phyloP scores from a whole-genome alignment of 2,113 vertebrate species.

The Spizaetus ornatus region DNA sequence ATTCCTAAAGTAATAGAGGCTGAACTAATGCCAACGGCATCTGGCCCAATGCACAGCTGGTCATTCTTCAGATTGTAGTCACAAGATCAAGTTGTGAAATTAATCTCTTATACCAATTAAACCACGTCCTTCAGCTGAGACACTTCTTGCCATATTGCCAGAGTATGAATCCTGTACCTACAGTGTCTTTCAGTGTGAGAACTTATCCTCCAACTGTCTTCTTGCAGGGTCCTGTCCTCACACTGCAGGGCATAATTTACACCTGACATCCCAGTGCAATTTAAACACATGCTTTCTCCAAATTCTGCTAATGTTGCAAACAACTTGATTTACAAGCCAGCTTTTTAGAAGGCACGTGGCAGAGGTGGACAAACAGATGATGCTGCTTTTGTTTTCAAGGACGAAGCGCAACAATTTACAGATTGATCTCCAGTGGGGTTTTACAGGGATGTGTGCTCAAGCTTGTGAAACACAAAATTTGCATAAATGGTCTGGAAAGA shows the following conservation, averaged over 20 bases:
- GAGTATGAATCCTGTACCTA: not conserved
- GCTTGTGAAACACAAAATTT: not conserved
- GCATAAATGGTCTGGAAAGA: not conserved
- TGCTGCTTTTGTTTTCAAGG: not conserved
- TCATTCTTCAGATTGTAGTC: not conserved
- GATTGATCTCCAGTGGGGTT: not conserved
- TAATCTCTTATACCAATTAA: not conserved
- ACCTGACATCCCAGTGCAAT: not conserved
- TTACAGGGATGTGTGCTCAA: not conserved
- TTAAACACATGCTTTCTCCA: not conserved
- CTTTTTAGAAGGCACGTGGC: accelerated
- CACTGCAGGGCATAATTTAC: not conserved
- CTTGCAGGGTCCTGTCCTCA: not conserved
- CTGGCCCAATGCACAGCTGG: not conserved
- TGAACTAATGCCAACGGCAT: not conserved
- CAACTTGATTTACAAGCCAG: not conserved
- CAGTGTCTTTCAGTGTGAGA: not conserved
- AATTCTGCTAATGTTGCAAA: not conserved
- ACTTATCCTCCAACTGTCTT: not conserved
- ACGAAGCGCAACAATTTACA: not conserved
- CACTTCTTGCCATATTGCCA: not conserved
- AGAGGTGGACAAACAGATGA: not conserved
- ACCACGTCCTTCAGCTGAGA: not conserved
- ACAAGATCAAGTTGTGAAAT: not conserved
- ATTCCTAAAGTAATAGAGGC: not conserved